phyloP scores from a whole-genome alignment of 2,797 vertebrate species.

The Poeciliopsis turneri region DNA sequence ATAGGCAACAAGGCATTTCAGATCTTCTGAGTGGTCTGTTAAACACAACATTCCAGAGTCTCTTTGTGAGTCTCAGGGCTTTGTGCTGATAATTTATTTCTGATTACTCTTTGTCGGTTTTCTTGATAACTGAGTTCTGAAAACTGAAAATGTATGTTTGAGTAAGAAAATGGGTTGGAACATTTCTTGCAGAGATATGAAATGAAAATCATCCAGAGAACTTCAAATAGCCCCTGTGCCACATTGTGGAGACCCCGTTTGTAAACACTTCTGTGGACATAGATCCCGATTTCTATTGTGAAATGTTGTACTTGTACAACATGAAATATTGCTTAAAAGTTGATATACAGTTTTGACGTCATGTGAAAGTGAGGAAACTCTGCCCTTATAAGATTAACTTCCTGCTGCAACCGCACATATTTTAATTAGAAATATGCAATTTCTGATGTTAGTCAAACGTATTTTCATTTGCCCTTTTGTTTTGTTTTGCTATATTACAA shows the following conservation, averaged over 20 bases:
- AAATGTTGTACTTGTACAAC: neutral
- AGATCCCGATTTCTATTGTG: no score
- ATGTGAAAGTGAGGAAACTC: neutral
- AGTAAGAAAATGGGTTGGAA: neutral
- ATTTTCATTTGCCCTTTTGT: neutral
- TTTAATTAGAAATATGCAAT: neutral
- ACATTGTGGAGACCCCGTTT: neutral
- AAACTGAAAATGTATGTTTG: neutral
- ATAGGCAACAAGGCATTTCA: neutral
- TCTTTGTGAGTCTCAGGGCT: neutral
- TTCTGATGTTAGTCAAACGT: neutral
- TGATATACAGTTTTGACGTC: neutral
- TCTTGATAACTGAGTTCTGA: neutral
- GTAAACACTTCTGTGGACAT: neutral
- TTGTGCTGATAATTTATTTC: neutral
- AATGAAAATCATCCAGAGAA: neutral
- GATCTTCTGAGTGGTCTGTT: neutral
- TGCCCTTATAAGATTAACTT: neutral
- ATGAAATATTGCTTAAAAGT: neutral
- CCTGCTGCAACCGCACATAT: neutral
- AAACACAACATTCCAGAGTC: neutral
- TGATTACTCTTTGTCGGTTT: neutral
- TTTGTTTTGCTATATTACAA: neutral
- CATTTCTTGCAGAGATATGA: neutral
- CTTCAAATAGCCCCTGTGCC: no score